Evolutionary conservation across 1,140 invertebrate species (phyloP).

Genomic region (Caerostris extrusa): DNA sequence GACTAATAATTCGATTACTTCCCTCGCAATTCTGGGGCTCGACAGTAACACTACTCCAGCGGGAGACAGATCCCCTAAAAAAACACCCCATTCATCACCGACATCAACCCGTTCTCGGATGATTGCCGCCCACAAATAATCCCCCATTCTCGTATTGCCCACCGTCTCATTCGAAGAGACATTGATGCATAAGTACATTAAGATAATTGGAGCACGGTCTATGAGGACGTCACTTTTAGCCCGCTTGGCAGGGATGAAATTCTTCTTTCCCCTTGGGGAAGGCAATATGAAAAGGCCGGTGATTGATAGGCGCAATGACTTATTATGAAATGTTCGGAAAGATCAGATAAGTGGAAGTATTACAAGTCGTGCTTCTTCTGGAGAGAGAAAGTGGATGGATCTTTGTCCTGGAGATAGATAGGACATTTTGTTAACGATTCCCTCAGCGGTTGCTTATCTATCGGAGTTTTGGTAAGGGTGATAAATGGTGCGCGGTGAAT

Average conservation of each 20-base stretch:
- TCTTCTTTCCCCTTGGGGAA: not conserved
- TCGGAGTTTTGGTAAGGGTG: not conserved
- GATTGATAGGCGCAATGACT: not conserved
- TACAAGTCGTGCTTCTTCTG: not conserved
- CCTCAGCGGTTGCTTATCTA: not conserved
- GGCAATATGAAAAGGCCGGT: not conserved
- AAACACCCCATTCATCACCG: not conserved
- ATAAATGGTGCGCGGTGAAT: not conserved
- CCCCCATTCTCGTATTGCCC: not conserved
- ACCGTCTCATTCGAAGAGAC: not conserved
- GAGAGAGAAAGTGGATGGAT: too few relatives aligned
- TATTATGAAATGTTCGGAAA: not conserved
- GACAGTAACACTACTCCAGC: not conserved
- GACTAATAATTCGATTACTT: too few relatives aligned
- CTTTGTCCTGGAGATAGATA: not conserved
- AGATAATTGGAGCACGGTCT: not conserved
- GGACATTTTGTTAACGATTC: not conserved
- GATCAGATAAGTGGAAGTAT: not conserved
- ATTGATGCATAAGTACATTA: not conserved
- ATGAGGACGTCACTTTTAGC: not conserved
- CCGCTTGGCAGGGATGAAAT: not conserved
- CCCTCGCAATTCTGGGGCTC: too few relatives aligned
- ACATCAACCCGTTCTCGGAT: not conserved
- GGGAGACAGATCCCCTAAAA: not conserved
- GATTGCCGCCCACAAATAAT: not conserved